Evolutionary conservation across 37 sponge, comb jelly and placozoan species (phyloP).

Genomic region (Chondrilla cf. caribensis): DNA sequence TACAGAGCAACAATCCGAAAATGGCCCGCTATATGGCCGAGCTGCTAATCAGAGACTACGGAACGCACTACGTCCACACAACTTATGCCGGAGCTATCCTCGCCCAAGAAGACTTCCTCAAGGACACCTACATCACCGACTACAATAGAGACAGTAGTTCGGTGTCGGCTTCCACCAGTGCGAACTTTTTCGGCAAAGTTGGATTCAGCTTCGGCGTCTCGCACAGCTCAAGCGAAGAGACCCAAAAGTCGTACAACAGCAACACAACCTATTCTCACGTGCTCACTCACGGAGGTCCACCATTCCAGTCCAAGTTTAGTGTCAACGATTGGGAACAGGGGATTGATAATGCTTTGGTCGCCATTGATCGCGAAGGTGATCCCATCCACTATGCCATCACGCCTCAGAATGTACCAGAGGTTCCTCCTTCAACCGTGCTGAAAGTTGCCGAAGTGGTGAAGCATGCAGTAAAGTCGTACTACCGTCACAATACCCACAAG

Average conservation of each 20-base stretch:
- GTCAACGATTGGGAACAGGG: conserved; percentile 38
- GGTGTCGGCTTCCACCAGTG: conserved; percentile 39
- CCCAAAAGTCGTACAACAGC: not conserved
- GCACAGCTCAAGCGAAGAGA: not conserved
- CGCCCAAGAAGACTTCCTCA: conserved; percentile 30
- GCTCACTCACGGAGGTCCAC: conserved; percentile 40
- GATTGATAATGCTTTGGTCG: conserved; percentile 46
- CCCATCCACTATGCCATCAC: conserved; percentile 44
- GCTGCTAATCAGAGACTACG: conserved; percentile 50
- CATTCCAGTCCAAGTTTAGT: conserved; percentile 18
- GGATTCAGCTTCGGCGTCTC: not conserved
- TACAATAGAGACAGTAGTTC: not conserved
- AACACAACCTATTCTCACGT: conserved; percentile 50
- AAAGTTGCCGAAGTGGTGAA: conserved; percentile 4
- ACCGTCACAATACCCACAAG: conserved; percentile 30
- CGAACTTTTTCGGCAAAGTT: conserved; percentile 34
- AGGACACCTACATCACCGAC: not conserved
- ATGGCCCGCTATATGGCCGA: conserved; percentile 38
- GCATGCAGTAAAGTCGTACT: conserved; percentile 22
- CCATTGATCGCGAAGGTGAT: conserved; percentile 42
- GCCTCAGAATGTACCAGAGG: conserved; percentile 25
- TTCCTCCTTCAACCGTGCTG: conserved; percentile 10
- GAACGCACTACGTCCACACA: conserved; percentile 40
- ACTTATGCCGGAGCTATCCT: conserved; percentile 39
- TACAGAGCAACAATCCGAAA: conserved; percentile 29